Evolutionary conservation across 1,140 invertebrate genomes (phyloP), one percentile per base, ranked within the genome.

Genomic region (Anagrus nilaparvatae): DNA sequence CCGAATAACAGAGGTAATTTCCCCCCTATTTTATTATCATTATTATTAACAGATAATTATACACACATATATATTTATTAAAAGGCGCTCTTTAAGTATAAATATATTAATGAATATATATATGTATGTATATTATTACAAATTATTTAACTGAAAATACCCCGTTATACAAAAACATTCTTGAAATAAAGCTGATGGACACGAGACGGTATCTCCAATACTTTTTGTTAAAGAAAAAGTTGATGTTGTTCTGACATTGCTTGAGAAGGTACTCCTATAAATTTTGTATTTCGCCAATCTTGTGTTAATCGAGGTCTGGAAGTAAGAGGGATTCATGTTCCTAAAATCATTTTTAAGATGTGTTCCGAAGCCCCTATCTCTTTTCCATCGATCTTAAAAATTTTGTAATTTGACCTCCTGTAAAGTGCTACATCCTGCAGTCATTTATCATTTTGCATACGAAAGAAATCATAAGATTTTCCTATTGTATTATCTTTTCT

Each of bases 131-230:
- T n/a, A n/a, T n/a, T n/a, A n/a, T n/a, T n/a, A n/a, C n/a, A n/a
- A n/a, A n/a, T n/a, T n/a, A n/a, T n/a, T n/a, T n/a, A n/a, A n/a
- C n/a, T n/a, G n/a, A n/a, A n/a, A n/a, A n/a, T n/a, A n/a, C n/a
- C n/a, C n/a, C n/a, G n/a, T 33, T 42, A 8, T 54, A 32, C 12
- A 62, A 40, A 30, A 63, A 61, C 25, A 63, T 49, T n/a, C 47
- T 50, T 13, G 54, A 61, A 12, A 60, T 43, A 36, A 61, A 61
- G 20, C 49, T 52, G 17, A n/a, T 51, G 44, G 4, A 40, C 40
- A 23, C 3, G 14, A 5, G 10, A 21, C 6, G 30, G 33, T 23
- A 17, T 6, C 30, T 58, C 49, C 8, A 61, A 10, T n/a, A 58
- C 38, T 10, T 29, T 8, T 25, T 43, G 31, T 13, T 44, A n/a